Conservation (phyloP, 2,113 vertebrate genomes). For the Indicator maculatus region DNA sequence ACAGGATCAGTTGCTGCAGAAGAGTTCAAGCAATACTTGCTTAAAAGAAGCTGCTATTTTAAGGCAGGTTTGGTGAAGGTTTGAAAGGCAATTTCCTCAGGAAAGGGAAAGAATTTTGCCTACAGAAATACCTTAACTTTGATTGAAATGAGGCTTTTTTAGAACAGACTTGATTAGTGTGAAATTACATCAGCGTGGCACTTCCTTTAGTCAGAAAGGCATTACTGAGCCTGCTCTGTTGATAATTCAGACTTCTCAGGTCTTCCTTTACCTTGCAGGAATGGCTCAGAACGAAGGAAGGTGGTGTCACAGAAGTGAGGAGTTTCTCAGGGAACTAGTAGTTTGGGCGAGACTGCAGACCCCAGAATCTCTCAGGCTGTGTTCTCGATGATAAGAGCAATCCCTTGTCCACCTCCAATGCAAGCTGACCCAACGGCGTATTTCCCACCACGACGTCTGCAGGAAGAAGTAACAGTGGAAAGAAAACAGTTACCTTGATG, state of each 20-base stretch:
- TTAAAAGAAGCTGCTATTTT: constrained; percentile 1
- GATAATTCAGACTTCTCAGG: background rate
- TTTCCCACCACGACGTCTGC: constrained; percentile 88
- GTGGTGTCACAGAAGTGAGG: background rate
- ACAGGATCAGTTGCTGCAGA: background rate
- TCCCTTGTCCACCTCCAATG: constrained; percentile 95
- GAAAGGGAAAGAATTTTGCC: constrained; percentile 7
- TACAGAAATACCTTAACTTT: background rate
- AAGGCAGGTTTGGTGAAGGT: constrained; percentile 61
- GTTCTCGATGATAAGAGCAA: constrained; percentile 89
- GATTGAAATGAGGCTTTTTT: background rate
- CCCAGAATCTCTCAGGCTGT: constrained; percentile 61
- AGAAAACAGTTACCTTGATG: background rate
- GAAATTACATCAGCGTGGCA: background rate
- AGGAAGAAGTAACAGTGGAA: background rate
- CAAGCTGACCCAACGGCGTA: constrained; percentile 93
- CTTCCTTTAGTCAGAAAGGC: background rate
- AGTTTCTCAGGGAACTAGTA: background rate
- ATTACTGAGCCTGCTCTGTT: background rate
- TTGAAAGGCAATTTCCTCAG: constrained; percentile 12
- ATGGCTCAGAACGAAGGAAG: background rate
- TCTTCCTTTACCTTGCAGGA: background rate
- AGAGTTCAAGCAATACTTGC: background rate
- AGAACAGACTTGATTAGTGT: background rate
- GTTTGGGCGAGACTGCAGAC: background rate